Base-by-base conservation (phyloP, 2,113 vertebrate species). In the Chloroceryle aenea region DNA sequence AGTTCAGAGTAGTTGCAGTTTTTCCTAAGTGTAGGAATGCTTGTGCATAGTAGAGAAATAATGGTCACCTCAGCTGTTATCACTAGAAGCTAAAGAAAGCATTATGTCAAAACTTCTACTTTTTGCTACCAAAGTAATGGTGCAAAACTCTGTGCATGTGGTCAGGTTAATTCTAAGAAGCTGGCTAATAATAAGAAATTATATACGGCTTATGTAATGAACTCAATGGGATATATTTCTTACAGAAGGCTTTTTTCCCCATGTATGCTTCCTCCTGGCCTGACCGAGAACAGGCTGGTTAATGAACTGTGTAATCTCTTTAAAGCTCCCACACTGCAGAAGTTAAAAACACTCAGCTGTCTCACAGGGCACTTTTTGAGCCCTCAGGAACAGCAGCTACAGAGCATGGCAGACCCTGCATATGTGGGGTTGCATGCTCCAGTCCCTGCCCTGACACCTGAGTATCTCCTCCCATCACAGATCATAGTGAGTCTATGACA, bases 331-430 rank as follows among this genome's bases (percentile, higher is more conserved):
- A 75, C 47, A 29, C 32, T 19, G 61, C 50, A 90, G 71, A 83
- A 96, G 68, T 92, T 83, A 63, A 85, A 86, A 85, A 26, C 9
- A 4, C 50, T 20, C 6, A 19, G 50, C 29, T 9, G 0, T 52
- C 38, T 59, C 21, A 6, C 63, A 38, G 30, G 26, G 66, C 4
- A 0, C 2, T 1, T 55, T 94, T 78, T 50, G 63, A 72, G 32
- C 3, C 0, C 32, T 62, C 9, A 6, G 34, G 16, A 30, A 7
- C 12, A 32, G 58, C 56, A 76, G n/a, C 6, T 62, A 8, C 0
- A 0, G 29, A n/a, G n/a, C 0, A 0, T 14, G 62, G 18, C 77
- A 53, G 43, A 45, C n/a, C 36, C 34, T 32, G 15, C 3, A 0
- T 1, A 6, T 13, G 6, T 30, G 40, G 55, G 29, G 38, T 16